These are phyloP conservation scores for Catocala sponsa DNA, from an alignment of 2,888 invertebrate genomes.

Conservation along the genomic window DNA sequence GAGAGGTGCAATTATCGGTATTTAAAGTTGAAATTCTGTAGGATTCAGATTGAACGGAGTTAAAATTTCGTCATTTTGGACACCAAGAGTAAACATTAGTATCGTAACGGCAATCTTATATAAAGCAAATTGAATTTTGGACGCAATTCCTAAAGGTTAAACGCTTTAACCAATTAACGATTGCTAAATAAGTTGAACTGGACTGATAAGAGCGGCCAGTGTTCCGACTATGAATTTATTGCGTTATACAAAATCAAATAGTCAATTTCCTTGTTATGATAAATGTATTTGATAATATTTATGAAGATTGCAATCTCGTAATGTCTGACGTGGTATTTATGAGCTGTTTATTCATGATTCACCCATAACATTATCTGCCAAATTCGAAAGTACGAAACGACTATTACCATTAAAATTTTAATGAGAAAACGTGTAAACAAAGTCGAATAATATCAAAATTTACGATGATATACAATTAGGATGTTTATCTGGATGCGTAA, in stretches of 20 bases:
- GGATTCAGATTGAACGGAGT: conserved; percentile 49
- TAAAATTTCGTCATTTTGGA: conserved; percentile 47
- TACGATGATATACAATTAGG: conserved; percentile 16
- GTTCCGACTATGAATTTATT: conserved; percentile 53
- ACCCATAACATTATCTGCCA: conserved; percentile 24
- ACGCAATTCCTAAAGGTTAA: conserved; percentile 58
- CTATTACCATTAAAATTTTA: conserved; percentile 26
- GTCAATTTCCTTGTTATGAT: conserved; percentile 35
- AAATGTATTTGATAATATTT: conserved; percentile 43
- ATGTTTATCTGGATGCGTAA: conserved; percentile 16
- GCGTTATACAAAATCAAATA: conserved; percentile 30
- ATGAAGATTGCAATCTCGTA: conserved; percentile 37
- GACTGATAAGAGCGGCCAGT: conserved; percentile 48
- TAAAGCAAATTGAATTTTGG: conserved; percentile 58
- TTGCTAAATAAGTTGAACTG: conserved; percentile 59
- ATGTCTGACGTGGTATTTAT: conserved; percentile 28
- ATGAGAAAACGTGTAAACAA: conserved; percentile 23
- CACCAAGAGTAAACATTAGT: conserved; percentile 33
- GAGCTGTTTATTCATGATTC: conserved; percentile 30
- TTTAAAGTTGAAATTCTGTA: conserved; percentile 19
- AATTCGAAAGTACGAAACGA: conserved; percentile 25
- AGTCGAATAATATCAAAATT: conserved; percentile 14
- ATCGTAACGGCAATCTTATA: conserved; percentile 51
- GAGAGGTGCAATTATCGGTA: too few species aligned
- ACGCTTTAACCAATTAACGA: conserved; percentile 62